These are phyloP conservation scores for Hyppa rectilinea DNA, from an alignment of 2,888 invertebrate genomes.

Conservation along the genomic window DNA sequence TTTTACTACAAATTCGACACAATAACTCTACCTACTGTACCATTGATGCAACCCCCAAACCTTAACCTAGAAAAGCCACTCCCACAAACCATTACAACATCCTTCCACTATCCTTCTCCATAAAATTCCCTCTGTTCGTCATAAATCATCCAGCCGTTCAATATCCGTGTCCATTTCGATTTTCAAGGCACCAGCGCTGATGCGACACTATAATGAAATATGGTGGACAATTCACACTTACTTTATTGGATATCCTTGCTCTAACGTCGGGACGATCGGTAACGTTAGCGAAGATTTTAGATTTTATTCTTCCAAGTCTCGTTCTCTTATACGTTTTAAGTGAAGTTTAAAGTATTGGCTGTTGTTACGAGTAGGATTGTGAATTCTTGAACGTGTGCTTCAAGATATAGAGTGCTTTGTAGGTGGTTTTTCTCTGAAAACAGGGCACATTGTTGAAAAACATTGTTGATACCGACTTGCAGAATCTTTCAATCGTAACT, in stretches of 20 bases:
- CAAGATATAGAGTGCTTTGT: neutral
- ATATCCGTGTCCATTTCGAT: constrained; percentile 65
- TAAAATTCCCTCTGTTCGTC: constrained; percentile 40
- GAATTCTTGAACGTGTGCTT: neutral
- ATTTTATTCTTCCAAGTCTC: constrained; percentile 35
- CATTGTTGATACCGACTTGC: neutral
- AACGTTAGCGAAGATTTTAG: constrained; percentile 43
- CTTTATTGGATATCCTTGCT: constrained; percentile 64
- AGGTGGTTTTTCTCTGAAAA: neutral
- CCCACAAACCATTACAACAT: constrained; percentile 20
- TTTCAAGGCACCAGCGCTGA: constrained; percentile 63
- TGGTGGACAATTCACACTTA: constrained; percentile 62
- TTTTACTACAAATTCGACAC: neutral
- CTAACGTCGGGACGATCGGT: constrained; percentile 38
- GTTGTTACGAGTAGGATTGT: constrained; percentile 6
- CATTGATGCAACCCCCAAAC: neutral
- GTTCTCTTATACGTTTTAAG: constrained; percentile 21
- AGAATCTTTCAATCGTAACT: neutral
- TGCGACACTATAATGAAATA: constrained; percentile 68
- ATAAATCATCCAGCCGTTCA: constrained; percentile 63
- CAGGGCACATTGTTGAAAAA: neutral
- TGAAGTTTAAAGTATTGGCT: constrained; percentile 11
- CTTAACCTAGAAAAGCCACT: constrained; percentile 19
- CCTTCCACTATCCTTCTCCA: constrained; percentile 25
- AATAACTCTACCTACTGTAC: neutral